These are phyloP conservation scores for Oncorhynchus tshawytscha DNA, from an alignment of 2,113 vertebrate genomes.

Conservation along the genomic window DNA sequence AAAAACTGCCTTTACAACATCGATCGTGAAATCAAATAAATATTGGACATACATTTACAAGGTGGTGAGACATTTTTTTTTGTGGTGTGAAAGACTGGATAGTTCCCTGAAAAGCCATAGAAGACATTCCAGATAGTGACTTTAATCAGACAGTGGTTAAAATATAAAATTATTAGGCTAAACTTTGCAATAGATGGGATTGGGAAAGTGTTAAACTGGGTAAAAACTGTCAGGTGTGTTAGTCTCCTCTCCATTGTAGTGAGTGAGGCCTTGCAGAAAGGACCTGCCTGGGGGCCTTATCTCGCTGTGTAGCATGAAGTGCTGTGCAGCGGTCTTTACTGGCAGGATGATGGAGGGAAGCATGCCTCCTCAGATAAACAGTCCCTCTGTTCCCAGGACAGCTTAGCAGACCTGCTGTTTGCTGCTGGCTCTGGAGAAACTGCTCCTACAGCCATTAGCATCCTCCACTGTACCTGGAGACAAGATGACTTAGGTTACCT, in stretches of 20 bases:
- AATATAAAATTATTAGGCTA: too few relatives aligned
- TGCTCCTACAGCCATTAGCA: slow-evolving; percentile 57
- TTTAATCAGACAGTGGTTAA: not conserved
- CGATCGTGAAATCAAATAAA: too few relatives aligned
- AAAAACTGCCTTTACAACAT: not conserved
- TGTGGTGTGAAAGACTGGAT: not conserved
- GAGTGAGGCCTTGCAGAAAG: slow-evolving; percentile 39
- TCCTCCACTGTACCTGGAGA: slow-evolving; percentile 46
- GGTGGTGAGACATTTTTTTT: too few relatives aligned
- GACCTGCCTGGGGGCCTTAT: slow-evolving; percentile 64
- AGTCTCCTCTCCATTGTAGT: slow-evolving; percentile 31
- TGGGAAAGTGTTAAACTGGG: not conserved
- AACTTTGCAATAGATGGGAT: not conserved
- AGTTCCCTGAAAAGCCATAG: not conserved
- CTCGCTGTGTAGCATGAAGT: slow-evolving; percentile 42
- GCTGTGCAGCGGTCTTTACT: slow-evolving; percentile 52
- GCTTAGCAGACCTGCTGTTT: slow-evolving; percentile 48
- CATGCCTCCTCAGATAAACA: slow-evolving; percentile 72
- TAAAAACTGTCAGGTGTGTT: not conserved
- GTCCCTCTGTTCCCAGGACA: slow-evolving; percentile 57
- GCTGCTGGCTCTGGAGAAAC: slow-evolving; percentile 47
- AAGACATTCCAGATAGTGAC: not conserved
- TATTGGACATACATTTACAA: too few relatives aligned
- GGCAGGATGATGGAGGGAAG: slow-evolving; percentile 64
- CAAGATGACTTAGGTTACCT: slow-evolving; percentile 41